A percentile compares a stretch with the other conserved stretches of the same genome.
Conservation (phyloP, 2,888 invertebrate species). For the Melanophora roralis region DNA sequence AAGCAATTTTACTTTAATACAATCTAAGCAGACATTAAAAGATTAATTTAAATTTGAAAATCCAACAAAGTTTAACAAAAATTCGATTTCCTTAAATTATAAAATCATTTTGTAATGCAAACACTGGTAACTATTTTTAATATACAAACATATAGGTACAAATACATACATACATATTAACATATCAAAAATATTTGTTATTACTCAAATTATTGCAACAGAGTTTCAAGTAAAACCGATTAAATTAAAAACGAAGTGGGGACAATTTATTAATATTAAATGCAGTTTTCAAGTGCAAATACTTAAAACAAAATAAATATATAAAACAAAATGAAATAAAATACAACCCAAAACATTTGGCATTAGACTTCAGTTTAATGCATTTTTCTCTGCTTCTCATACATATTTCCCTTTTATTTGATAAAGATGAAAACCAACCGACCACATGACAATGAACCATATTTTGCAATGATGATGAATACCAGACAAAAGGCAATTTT, state of each 20-base stretch:
- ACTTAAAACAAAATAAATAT: constrained; percentile 40
- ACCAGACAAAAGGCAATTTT: constrained; percentile 59
- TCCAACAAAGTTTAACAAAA: no score
- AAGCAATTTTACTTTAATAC: no score
- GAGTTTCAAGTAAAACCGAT: constrained; percentile 30
- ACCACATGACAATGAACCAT: constrained; percentile 64
- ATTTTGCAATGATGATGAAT: constrained; percentile 61
- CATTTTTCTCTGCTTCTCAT: background rate
- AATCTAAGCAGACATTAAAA: no score
- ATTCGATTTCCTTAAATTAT: no score
- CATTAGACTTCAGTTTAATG: no score
- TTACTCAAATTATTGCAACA: constrained; percentile 28
- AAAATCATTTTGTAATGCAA: no score
- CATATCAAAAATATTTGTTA: no score
- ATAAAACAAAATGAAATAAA: constrained; percentile 24
- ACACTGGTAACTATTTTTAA: no score
- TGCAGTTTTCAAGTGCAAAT: constrained; percentile 53
- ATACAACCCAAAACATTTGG: constrained; percentile 45
- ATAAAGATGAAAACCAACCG: constrained; percentile 43
- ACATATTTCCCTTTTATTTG: constrained; percentile 2
- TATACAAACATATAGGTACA: no score
- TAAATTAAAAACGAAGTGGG: background rate
- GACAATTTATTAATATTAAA: constrained; percentile 28
- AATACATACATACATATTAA: no score
- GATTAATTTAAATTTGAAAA: no score